A percentile compares a stretch with the other conserved stretches of the same genome.
phyloP scores from a whole-genome alignment of 1,140 invertebrate species.

The Papilio helenus region DNA sequence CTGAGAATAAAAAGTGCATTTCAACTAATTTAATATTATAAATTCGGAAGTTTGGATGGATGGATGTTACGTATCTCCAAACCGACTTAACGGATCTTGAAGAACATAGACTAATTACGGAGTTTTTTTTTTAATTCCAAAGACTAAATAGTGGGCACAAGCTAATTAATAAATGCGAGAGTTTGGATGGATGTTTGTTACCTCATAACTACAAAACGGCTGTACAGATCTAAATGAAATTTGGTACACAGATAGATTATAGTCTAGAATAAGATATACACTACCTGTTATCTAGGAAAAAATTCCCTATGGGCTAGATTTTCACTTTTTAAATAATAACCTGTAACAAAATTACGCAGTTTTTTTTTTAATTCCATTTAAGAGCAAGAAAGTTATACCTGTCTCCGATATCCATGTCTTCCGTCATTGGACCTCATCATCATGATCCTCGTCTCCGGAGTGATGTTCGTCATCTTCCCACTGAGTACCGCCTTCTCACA shows the following conservation, averaged over 20 bases:
- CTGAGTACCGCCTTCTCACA: constrained; percentile 62
- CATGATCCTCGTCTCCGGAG: constrained; percentile 73
- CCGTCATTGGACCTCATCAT: constrained; percentile 69
- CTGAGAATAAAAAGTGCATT: too few relatives aligned
- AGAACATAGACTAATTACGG: too few relatives aligned
- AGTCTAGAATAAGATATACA: background rate
- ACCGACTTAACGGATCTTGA: too few relatives aligned
- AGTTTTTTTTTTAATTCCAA: too few relatives aligned
- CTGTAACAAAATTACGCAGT: background rate
- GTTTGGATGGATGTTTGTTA: background rate
- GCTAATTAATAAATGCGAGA: too few relatives aligned
- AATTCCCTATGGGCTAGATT: too few relatives aligned
- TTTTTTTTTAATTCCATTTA: background rate
- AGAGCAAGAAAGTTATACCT: constrained; percentile 49
- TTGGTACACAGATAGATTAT: background rate
- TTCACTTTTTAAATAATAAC: too few relatives aligned
- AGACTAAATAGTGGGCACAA: too few relatives aligned
- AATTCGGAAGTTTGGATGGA: background rate
- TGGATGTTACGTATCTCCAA: background rate
- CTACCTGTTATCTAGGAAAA: background rate
- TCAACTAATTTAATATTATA: too few relatives aligned
- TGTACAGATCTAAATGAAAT: background rate
- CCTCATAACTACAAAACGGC: background rate
- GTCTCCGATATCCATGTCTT: constrained; percentile 65
- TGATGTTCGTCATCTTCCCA: constrained; percentile 75